These are phyloP conservation scores for Cossypha caffra DNA, from an alignment of 2,797 vertebrate genomes.

Conservation along the genomic window DNA sequence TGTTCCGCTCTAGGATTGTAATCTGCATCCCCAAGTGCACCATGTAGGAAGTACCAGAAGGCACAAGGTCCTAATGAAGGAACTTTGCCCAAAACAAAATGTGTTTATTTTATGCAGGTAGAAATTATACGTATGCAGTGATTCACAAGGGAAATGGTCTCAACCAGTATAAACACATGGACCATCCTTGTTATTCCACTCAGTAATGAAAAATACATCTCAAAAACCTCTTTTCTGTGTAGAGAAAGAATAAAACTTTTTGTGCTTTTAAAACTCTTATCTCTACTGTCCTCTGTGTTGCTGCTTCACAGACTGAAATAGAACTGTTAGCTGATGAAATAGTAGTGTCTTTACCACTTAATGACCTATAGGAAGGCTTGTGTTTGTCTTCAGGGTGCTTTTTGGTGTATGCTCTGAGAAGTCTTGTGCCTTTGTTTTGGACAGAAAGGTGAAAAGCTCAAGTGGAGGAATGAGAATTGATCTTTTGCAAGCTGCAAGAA, in stretches of 20 bases:
- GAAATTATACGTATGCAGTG: neutral
- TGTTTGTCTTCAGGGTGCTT: neutral
- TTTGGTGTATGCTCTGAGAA: neutral
- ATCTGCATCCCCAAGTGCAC: neutral
- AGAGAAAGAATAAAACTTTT: neutral
- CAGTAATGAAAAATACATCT: neutral
- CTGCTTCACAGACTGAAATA: neutral
- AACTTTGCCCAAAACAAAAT: neutral
- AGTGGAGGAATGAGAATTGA: neutral
- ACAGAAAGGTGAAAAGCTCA: neutral
- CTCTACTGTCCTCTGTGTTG: neutral
- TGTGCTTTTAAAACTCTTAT: neutral
- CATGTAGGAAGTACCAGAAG: neutral
- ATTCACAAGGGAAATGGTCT: neutral
- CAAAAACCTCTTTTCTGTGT: neutral
- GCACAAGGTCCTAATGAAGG: neutral
- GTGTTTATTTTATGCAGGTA: conserved; percentile 1
- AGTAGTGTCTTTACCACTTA: neutral
- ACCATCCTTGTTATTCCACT: neutral
- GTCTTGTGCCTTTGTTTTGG: neutral
- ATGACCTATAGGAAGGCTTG: neutral
- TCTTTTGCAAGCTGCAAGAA: neutral
- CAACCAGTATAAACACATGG: neutral
- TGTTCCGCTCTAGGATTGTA: neutral
- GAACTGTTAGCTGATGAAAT: neutral